Percentiles rank a stretch among this genome's conserved stretches.
phyloP scores from a whole-genome alignment of 2,797 vertebrate genomes.

The Coreius guichenoti region DNA sequence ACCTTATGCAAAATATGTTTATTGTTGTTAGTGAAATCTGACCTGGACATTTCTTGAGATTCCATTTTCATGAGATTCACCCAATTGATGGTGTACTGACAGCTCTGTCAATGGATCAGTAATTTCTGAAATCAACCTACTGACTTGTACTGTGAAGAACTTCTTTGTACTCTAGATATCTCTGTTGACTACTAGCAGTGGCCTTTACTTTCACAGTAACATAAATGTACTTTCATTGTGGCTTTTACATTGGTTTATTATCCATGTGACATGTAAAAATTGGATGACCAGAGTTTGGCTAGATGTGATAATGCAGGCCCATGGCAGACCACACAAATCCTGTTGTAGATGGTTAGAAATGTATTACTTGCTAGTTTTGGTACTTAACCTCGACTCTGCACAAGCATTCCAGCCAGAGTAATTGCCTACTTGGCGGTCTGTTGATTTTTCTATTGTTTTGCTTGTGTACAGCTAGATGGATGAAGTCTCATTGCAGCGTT shows the following conservation, averaged over 20 bases:
- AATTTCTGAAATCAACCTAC: not conserved
- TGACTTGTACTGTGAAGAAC: not conserved
- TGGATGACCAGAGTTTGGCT: not conserved
- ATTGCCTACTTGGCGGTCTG: constrained; percentile 45
- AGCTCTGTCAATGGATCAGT: not conserved
- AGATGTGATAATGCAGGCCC: not conserved
- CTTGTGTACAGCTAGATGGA: constrained; percentile 60
- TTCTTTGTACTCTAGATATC: not conserved
- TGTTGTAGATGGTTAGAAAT: constrained; percentile 31
- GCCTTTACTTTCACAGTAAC: not conserved
- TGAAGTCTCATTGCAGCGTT: constrained; percentile 47
- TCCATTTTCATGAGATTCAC: not conserved
- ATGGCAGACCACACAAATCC: constrained; percentile 6
- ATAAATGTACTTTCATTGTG: not conserved
- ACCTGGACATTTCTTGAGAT: not conserved
- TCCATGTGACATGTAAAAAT: not conserved
- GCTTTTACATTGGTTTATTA: not conserved
- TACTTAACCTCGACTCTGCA: constrained; percentile 34
- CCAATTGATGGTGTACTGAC: not conserved
- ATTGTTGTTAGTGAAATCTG: not conserved
- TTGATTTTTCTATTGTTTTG: constrained; percentile 54
- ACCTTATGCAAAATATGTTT: not conserved
- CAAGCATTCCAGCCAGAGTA: constrained; percentile 33
- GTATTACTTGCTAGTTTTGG: constrained; percentile 29
- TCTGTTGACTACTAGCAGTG: not conserved